These are phyloP conservation scores for Axinella damicornis DNA, from an alignment of 37 sponge, comb jelly and placozoan genomes.

Conservation along the genomic window DNA sequence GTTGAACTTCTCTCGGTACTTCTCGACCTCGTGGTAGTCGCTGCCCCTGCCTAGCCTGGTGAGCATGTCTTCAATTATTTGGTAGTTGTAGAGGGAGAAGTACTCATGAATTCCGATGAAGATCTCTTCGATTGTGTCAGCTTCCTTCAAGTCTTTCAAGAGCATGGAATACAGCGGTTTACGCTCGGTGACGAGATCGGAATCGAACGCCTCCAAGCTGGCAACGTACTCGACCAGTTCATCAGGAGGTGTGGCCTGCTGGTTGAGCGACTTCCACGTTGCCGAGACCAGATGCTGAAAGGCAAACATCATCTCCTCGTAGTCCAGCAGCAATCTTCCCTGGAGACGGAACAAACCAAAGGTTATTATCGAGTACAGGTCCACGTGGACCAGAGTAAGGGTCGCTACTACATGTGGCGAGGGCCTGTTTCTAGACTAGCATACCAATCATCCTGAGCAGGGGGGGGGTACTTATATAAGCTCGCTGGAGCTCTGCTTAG, in stretches of 20 bases:
- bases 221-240: background rate
- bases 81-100: conserved; percentile 6
- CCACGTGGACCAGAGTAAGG: no score
- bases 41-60: no score
- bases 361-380: no score
- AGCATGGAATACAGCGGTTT: background rate
- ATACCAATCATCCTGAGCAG: no score
- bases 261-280: background rate
- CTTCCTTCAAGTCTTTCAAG: background rate
- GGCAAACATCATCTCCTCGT: background rate
- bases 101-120: background rate
- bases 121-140: background rate
- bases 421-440: no score
- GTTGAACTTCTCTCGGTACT: background rate
- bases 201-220: background rate
- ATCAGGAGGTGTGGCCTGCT: background rate
- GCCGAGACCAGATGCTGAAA: background rate
- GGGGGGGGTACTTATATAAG: no score
- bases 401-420: no score
- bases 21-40: background rate
- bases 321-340: background rate
- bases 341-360: no score
- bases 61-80: background rate
- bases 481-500: no score
- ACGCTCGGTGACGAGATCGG: background rate